Conservation (phyloP, 1,140 invertebrate genomes). For the Orius insidiosus region DNA sequence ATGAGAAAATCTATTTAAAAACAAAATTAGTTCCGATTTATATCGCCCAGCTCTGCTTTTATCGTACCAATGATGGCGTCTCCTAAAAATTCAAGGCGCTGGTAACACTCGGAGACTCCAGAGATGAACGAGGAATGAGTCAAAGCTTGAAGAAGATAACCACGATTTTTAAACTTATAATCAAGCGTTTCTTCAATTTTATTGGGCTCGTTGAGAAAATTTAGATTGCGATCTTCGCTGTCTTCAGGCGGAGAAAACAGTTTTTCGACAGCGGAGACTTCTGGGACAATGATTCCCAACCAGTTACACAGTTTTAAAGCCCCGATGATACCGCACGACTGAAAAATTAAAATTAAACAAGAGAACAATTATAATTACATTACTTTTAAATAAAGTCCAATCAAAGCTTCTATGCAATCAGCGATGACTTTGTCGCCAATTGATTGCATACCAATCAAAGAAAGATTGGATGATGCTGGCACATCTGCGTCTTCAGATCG, state of each 20-base stretch:
- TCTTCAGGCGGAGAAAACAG: background rate
- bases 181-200: slow-evolving; percentile 60
- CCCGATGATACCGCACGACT: slow-evolving; percentile 33
- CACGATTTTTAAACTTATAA: slow-evolving; percentile 71
- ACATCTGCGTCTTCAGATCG: slow-evolving; percentile 5
- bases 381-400: slow-evolving; percentile 55
- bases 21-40: slow-evolving; percentile 5
- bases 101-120: slow-evolving; percentile 89
- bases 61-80: slow-evolving; percentile 75
- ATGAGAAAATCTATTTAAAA: slow-evolving; percentile 78
- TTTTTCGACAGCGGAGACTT: slow-evolving; percentile 8
- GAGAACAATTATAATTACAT: slow-evolving; percentile 28
- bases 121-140: slow-evolving; percentile 90
- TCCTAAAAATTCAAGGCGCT: slow-evolving; percentile 89
- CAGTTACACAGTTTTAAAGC: slow-evolving; percentile 51
- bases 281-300: slow-evolving; percentile 42
- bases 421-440: slow-evolving; percentile 47
- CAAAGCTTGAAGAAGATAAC: slow-evolving; percentile 80
- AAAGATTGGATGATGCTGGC: background rate
- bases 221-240: background rate
- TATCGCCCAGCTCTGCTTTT: background rate
- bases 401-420: slow-evolving; percentile 67
- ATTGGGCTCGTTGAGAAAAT: background rate
- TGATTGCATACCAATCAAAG: slow-evolving; percentile 16
- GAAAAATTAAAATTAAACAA: slow-evolving; percentile 6